Evolutionary conservation across 1,140 invertebrate genomes (phyloP), one percentile per base, ranked within the genome.

Genomic region (Prorops nasuta): DNA sequence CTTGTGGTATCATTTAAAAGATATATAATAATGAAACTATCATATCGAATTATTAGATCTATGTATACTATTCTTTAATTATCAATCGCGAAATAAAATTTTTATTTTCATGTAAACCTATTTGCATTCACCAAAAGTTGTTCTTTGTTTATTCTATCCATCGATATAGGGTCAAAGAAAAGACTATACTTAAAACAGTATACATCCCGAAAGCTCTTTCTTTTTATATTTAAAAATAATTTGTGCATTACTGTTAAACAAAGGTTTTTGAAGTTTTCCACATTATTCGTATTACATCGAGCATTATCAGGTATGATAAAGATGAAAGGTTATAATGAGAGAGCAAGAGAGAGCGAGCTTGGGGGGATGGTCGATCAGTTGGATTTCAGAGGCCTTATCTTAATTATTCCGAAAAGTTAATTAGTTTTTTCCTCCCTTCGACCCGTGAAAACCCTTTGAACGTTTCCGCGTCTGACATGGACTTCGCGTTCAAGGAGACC

Each of bases 1-100:
- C 70, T 74, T 72, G 71, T 73, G 71, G 70, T 69, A 61, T 64
- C 64, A 64, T 74, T 74, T 71, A 70, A 73, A 68, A 64, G 58
- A 56, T 60, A n/a, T n/a, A n/a, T n/a, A 54, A 65, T 72, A 71
- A 71, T 66, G 66, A 74, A 64, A 67, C 69, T 72, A 68, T 72
- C 70, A 69, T 66, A 59, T 60, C 66, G 10, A 74, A 74, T 76
- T 74, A 74, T 74, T 69, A 74, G 64, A 64, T 60, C 54, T 55
- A 57, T 51, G 46, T 55, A 49, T 51, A 52, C 35, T 37, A 35
- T n/a, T n/a, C n/a, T n/a, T n/a, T n/a, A n/a, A n/a, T n/a, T n/a
- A n/a, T n/a, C n/a, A n/a, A n/a, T n/a, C n/a, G n/a, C n/a, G n/a
- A n/a, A n/a, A n/a, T n/a, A n/a, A n/a, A n/a, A n/a, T n/a, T n/a